A percentile compares a stretch with the other conserved stretches of the same genome.
Conservation (phyloP, 1,140 invertebrate genomes). For the Eumeta japonica region DNA sequence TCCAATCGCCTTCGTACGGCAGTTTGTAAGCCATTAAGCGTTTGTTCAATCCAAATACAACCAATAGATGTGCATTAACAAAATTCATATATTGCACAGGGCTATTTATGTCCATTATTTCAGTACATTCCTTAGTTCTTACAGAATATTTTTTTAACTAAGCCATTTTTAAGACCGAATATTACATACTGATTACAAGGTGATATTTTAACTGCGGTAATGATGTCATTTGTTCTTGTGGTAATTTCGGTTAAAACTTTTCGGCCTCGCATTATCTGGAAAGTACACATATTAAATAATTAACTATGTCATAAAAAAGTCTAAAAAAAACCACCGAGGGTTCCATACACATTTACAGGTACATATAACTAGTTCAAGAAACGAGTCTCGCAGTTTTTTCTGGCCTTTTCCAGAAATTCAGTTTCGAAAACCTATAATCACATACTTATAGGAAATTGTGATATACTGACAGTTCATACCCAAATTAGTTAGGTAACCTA, state of each 20-base stretch:
- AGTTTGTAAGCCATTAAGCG: slow-evolving; percentile 39
- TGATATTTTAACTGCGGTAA: slow-evolving; percentile 36
- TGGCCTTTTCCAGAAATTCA: no score
- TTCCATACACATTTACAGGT: no score
- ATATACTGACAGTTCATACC: no score
- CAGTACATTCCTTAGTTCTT: slow-evolving; percentile 26
- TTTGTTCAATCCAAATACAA: slow-evolving; percentile 34
- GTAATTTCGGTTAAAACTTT: slow-evolving; percentile 40
- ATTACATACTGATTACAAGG: slow-evolving; percentile 46
- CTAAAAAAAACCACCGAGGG: no score
- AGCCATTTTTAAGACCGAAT: slow-evolving; percentile 32
- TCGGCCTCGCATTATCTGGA: slow-evolving; percentile 40
- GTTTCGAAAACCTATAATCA: no score
- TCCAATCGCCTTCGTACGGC: slow-evolving; percentile 22
- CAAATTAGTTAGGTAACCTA: no score
- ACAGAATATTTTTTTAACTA: slow-evolving; percentile 30
- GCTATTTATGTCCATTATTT: slow-evolving; percentile 36
- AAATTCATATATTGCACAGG: slow-evolving; percentile 35
- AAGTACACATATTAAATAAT: no score
- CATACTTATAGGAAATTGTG: no score
- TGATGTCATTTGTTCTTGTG: slow-evolving; percentile 26
- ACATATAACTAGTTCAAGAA: no score
- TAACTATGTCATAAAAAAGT: no score
- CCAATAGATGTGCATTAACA: slow-evolving; percentile 24
- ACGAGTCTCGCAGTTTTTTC: no score